Evolutionary conservation across 2,113 vertebrate species (phyloP).

Genomic region (Nematolebias whitei): DNA sequence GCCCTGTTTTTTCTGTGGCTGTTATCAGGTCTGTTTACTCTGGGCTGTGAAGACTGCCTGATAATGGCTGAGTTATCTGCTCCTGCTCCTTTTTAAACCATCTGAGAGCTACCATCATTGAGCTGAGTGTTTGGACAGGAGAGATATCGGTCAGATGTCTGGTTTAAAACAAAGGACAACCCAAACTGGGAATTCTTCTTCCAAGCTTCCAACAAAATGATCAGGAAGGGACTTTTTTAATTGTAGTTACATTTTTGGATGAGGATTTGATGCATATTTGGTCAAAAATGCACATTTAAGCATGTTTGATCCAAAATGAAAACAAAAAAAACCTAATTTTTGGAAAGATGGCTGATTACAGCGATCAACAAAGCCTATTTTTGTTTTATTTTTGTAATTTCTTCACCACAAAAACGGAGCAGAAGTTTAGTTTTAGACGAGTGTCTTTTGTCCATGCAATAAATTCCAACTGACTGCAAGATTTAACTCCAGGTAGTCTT

Average conservation of each 20-base stretch:
- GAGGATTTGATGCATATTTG: background rate
- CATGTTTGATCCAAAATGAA: too few species aligned
- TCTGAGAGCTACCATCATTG: constrained; percentile 71
- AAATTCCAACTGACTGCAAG: too few species aligned
- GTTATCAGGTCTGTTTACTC: constrained; percentile 76
- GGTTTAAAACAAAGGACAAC: constrained; percentile 63
- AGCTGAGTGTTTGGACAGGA: constrained; percentile 77
- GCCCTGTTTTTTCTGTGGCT: constrained; percentile 38
- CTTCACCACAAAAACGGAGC: background rate
- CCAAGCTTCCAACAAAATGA: constrained; percentile 10
- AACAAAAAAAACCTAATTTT: too few species aligned
- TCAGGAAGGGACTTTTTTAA: background rate
- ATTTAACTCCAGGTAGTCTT: too few species aligned
- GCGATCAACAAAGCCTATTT: too few species aligned
- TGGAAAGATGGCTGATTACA: too few species aligned
- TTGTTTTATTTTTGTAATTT: background rate
- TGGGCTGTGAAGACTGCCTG: constrained; percentile 73
- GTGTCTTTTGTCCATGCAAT: too few species aligned
- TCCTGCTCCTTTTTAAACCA: constrained; percentile 69
- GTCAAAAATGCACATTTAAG: too few species aligned
- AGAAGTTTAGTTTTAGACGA: background rate
- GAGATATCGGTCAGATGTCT: constrained; percentile 73
- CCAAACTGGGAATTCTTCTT: constrained; percentile 46
- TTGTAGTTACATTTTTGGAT: background rate
- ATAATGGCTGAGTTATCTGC: constrained; percentile 69